Evolutionary conservation across 2,888 invertebrate genomes (phyloP).

Genomic region (Dermolepida albohirtum): DNA sequence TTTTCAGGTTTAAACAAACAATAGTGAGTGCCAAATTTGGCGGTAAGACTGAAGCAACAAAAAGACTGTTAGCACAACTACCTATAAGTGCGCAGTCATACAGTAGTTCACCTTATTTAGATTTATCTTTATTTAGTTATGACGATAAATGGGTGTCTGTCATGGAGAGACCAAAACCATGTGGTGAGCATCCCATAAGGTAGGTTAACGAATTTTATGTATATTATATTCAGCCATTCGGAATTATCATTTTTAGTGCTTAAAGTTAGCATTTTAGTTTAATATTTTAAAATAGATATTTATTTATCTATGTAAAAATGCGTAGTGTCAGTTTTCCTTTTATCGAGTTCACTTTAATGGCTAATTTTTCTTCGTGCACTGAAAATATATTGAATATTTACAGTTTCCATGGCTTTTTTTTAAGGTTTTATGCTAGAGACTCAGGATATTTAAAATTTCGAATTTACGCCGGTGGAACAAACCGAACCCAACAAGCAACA

Average conservation of each 20-base stretch:
- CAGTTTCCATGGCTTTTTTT: slow-evolving; percentile 69
- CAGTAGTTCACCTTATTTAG: slow-evolving; percentile 92
- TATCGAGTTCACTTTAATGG: no score
- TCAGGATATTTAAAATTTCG: slow-evolving; percentile 79
- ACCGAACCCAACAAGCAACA: slow-evolving; percentile 74
- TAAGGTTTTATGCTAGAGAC: slow-evolving; percentile 90
- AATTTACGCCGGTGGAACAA: slow-evolving; percentile 76
- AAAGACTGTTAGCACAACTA: slow-evolving; percentile 87
- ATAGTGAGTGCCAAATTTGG: slow-evolving; percentile 91
- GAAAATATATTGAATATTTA: no score
- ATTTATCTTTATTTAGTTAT: slow-evolving; percentile 91
- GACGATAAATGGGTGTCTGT: slow-evolving; percentile 97
- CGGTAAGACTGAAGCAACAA: slow-evolving; percentile 90
- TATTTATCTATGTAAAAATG: no score
- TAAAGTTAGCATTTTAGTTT: no score
- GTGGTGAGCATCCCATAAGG: slow-evolving; percentile 93
- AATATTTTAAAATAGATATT: no score
- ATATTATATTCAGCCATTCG: no score
- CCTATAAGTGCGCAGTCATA: slow-evolving; percentile 96
- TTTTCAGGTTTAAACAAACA: slow-evolving; percentile 83
- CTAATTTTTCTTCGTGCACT: neutral
- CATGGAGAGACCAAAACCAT: slow-evolving; percentile 94
- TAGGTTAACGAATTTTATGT: slow-evolving; percentile 58
- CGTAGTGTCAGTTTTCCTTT: no score
- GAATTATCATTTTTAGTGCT: no score